Conservation (phyloP, 2,888 invertebrate species). For the Sisyra nigra region DNA sequence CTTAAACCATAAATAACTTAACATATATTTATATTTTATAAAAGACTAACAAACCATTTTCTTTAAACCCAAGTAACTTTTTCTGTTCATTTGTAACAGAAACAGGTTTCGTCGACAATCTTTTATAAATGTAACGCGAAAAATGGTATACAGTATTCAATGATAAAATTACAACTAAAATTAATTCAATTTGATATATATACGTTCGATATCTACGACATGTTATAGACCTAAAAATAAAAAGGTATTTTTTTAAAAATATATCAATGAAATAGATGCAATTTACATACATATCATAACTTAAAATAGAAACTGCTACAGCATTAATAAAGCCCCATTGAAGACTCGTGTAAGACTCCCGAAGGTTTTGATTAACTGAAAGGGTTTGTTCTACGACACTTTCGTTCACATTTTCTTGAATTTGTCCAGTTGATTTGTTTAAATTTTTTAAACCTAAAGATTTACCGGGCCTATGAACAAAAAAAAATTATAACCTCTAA, state of each 20-base stretch:
- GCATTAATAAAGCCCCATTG: constrained; percentile 42
- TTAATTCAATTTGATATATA: constrained; percentile 29
- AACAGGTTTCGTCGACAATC: constrained; percentile 27
- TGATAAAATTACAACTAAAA: constrained; percentile 25
- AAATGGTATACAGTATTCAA: constrained; percentile 36
- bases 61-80: constrained; percentile 33
- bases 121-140: constrained; percentile 27
- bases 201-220: constrained; percentile 29
- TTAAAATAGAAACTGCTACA: constrained; percentile 32
- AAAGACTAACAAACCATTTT: constrained; percentile 20
- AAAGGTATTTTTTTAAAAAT: constrained; percentile 14
- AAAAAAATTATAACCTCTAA: background rate
- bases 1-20: constrained; percentile 12
- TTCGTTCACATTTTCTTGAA: background rate
- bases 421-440: background rate
- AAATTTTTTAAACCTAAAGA: background rate
- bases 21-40: constrained; percentile 14
- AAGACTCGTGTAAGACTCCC: constrained; percentile 33
- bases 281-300: constrained; percentile 41
- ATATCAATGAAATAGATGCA: constrained; percentile 5
- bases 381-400: constrained; percentile 34
- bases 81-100: constrained; percentile 33
- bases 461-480: background rate
- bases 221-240: constrained; percentile 24
- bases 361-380: constrained; percentile 32